Conservation (phyloP, 2,797 vertebrate species). For the Sphaeramia orbicularis region DNA sequence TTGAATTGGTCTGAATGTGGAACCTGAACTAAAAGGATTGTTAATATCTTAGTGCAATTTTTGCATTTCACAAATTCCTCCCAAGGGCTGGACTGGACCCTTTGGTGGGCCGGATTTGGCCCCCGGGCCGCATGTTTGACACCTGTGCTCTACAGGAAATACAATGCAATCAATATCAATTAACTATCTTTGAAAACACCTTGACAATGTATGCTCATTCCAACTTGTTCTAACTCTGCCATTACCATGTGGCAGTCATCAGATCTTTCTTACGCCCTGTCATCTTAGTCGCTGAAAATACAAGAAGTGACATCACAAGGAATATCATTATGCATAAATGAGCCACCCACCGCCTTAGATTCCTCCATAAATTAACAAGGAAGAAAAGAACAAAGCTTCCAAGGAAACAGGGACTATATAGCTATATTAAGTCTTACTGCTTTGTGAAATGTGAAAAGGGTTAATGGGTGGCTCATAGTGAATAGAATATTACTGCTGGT, state of each 20-base stretch:
- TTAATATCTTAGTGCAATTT: too few species aligned
- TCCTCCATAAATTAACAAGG: slow-evolving; percentile 69
- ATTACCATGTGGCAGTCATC: slow-evolving; percentile 49
- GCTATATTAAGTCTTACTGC: slow-evolving; percentile 46
- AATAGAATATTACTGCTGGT: slow-evolving; percentile 29
- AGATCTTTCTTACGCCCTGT: slow-evolving; percentile 46
- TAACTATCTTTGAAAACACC: slow-evolving; percentile 21
- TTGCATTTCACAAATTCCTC: too few species aligned
- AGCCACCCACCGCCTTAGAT: slow-evolving; percentile 67
- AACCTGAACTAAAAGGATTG: too few species aligned
- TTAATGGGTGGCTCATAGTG: slow-evolving; percentile 50
- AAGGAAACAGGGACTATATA: slow-evolving; percentile 34
- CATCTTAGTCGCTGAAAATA: slow-evolving; percentile 39
- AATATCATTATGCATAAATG: slow-evolving; percentile 75
- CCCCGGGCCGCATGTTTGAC: too few species aligned
- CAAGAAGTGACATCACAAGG: slow-evolving; percentile 77
- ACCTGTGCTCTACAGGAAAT: too few species aligned
- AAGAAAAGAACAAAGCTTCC: slow-evolving; percentile 72
- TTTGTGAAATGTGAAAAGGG: slow-evolving; percentile 31
- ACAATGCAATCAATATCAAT: too few species aligned
- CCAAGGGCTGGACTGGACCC: too few species aligned
- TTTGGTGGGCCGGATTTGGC: too few species aligned
- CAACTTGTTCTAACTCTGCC: slow-evolving; percentile 38
- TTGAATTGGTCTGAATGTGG: too few species aligned
- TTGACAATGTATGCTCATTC: slow-evolving; percentile 5